Evolutionary conservation across 64 coral and sea anemone species (phyloP), one percentile per base, ranked within the genome.

Genomic region (Dendrophyllia cribrosa): DNA sequence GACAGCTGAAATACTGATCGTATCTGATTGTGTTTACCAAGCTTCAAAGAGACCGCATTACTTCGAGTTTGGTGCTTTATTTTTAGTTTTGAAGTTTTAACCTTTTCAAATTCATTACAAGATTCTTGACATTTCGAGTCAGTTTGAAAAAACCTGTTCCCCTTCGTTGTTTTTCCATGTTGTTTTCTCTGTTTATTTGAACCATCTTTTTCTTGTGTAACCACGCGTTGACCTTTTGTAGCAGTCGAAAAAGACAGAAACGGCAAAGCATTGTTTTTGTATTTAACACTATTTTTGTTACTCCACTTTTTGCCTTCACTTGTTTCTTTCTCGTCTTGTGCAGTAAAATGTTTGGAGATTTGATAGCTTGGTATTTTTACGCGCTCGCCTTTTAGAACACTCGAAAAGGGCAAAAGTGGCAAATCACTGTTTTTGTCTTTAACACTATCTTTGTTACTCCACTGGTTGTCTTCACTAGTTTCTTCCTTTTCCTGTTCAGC

Each of bases 1-100:
- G 80, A 61, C 43, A 84, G 61, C 43, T 84, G n/a, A 65, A 67
- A 68, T 84, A 68, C 44, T 22, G 80, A 44, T n/a, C 47, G 60
- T 14, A 6, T 20, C 34, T 34, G 34, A 20, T 49, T 43, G 1
- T 84, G 17, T 50, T 67, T 67, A 4, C 59, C 60, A 23, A 0
- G 1, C 44, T 84, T 67, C 67, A 49, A 23, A 22, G 62, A 65
- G 6, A 13, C 46, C 20, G 9, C 50, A 23, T 7, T 20, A 73
- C 11, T 13, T 45, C 4, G 8, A 11, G 70, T 50, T 50, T 75
- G 46, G 44, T 15, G 5, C 16, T 75, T 75, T 4, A 16, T 20
- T 16, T 51, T 49, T 45, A 12, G 53, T 9, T 7, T 56, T 56
- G 53, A 56, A 56, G 46, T 75, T 19, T 50, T 16, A 14, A 20